Evolutionary conservation across 2,797 vertebrate species (phyloP).

Genomic region (Channa striata): DNA sequence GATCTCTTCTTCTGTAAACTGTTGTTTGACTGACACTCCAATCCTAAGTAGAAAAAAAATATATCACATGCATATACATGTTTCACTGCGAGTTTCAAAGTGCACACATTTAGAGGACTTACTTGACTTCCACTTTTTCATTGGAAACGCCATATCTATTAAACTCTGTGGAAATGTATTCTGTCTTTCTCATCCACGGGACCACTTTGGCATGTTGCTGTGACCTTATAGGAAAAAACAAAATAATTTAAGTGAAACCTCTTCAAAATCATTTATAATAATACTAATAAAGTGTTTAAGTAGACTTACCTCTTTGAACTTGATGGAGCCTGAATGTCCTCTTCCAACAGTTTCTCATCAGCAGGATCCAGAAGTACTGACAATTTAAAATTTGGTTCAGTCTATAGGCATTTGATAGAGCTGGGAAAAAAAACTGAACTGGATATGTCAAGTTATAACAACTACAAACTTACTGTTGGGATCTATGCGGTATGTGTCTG

Average conservation of each 20-base stretch:
- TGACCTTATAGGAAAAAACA: constrained; percentile 78
- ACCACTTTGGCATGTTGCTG: constrained; percentile 97
- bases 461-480: constrained; percentile 85
- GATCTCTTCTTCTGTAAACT: constrained; percentile 97
- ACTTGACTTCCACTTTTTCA: constrained; percentile 98
- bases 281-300: not conserved
- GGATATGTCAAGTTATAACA: not conserved
- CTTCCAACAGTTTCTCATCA: constrained; percentile 95
- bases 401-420: not conserved
- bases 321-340: constrained; percentile 94
- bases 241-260: not conserved
- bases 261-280: not conserved
- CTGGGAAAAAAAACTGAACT: not conserved
- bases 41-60: constrained; percentile 82
- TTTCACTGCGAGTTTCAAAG: not conserved
- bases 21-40: constrained; percentile 96
- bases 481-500: constrained; percentile 94
- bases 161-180: constrained; percentile 97
- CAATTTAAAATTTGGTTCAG: constrained; percentile 14
- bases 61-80: not conserved
- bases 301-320: constrained; percentile 92
- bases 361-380: constrained; percentile 92
- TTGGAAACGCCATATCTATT: constrained; percentile 96
- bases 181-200: constrained; percentile 97
- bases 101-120: constrained; percentile 68